Conservation (phyloP, 2,888 invertebrate species). For the Rhabditophanes sp. region DNA sequence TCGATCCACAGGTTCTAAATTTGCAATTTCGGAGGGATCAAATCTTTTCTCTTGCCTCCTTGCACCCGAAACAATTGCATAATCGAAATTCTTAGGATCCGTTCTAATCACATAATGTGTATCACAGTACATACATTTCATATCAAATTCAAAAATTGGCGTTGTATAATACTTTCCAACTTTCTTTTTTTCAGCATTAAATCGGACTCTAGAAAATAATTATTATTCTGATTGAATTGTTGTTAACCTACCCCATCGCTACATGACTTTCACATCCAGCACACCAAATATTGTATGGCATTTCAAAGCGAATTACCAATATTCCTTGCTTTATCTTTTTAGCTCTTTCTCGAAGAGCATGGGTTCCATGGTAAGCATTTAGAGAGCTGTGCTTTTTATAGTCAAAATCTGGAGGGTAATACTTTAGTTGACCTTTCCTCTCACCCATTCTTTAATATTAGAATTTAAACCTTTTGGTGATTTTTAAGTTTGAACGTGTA, state of each 20-base stretch:
- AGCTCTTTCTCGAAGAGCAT: constrained; percentile 85
- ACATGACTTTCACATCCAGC: constrained; percentile 93
- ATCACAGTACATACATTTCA: constrained; percentile 95
- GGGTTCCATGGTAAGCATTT: constrained; percentile 77
- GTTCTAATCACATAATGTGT: constrained; percentile 95
- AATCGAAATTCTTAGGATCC: constrained; percentile 94
- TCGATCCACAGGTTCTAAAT: constrained; percentile 54
- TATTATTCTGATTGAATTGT: too few species aligned
- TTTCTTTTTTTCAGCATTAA: constrained; percentile 57
- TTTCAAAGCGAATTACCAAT: constrained; percentile 86
- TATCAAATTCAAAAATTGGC: constrained; percentile 87
- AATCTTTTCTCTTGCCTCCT: constrained; percentile 89
- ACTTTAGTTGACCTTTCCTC: constrained; percentile 87
- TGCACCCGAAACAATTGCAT: constrained; percentile 82
- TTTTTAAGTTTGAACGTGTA: not conserved
- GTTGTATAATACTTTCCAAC: constrained; percentile 76
- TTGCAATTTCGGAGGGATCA: constrained; percentile 89
- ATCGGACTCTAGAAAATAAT: too few species aligned
- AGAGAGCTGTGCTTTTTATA: constrained; percentile 73
- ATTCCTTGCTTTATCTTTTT: constrained; percentile 87
- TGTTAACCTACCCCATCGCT: constrained; percentile 97
- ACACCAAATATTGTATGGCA: constrained; percentile 99
- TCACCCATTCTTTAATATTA: constrained; percentile 59
- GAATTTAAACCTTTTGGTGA: not conserved
- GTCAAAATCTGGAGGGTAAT: constrained; percentile 97